Percentiles rank a stretch among this genome's conserved stretches.
Evolutionary conservation across 2,888 invertebrate species (phyloP).

Genomic region (Lepidochitona cinerea): DNA sequence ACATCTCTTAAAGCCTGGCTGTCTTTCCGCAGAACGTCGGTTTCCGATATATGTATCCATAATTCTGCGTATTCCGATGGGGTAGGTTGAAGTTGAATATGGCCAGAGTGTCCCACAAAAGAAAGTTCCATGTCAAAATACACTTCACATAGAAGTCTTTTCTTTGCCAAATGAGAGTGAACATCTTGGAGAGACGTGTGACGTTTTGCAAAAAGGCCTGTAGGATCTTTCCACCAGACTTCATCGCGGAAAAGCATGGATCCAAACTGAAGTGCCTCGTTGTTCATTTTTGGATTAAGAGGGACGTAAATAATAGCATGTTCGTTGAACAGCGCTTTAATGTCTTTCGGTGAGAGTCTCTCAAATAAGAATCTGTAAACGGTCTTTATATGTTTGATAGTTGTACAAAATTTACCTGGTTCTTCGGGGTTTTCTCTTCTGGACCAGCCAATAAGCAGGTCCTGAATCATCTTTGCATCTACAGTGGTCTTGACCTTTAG

Average conservation of each 20-base stretch:
- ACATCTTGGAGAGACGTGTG: constrained; percentile 38
- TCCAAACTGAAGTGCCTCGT: constrained; percentile 33
- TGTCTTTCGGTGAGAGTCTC: constrained; percentile 46
- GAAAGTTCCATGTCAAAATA: constrained; percentile 19
- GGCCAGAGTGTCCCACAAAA: constrained; percentile 13
- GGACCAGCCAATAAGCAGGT: constrained; percentile 53
- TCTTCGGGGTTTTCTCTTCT: constrained; percentile 26
- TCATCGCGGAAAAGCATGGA: constrained; percentile 51
- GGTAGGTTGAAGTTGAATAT: constrained; percentile 19
- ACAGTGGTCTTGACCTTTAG: constrained; percentile 49
- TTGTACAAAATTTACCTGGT: constrained; percentile 50
- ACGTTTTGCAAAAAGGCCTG: constrained; percentile 56
- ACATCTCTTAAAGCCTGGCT: not conserved
- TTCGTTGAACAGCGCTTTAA: constrained; percentile 50
- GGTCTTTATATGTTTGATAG: constrained; percentile 50
- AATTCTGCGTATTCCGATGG: constrained; percentile 24
- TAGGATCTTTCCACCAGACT: constrained; percentile 62
- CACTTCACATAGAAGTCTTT: constrained; percentile 28
- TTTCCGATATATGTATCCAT: not conserved
- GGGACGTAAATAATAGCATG: constrained; percentile 62
- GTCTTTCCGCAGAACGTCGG: not conserved
- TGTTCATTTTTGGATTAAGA: not conserved
- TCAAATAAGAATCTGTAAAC: constrained; percentile 56
- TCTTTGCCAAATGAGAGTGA: constrained; percentile 44
- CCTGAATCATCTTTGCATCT: constrained; percentile 39